Base-by-base conservation (phyloP, 2,888 invertebrate genomes). In the Dinocampus coccinellae region DNA sequence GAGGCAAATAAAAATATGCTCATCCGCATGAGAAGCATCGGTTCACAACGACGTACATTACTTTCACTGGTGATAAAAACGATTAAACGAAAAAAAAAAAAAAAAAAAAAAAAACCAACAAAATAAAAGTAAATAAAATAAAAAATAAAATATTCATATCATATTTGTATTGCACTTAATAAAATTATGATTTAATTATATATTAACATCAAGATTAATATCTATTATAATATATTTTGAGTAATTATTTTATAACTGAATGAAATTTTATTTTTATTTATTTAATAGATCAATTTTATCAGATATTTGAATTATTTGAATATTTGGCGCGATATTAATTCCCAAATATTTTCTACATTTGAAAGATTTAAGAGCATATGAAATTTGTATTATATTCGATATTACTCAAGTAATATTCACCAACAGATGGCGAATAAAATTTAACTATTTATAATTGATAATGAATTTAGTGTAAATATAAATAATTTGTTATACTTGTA, bases 51-150 rank as follows among this genome's bases (percentile, higher is more conserved):
- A 67, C 66, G 67, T 72, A 72, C 67, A 67, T 72, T 72, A 72
- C 71, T 72, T 72, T 72, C 71, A 72, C 71, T 72, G 71, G n/a
- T 72, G 66, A 67, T 67, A 67, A 58, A 71, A 47, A 47, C 33
- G 55, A 72, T 72, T 72, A 66, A 66, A n/a, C n/a, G n/a, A n/a
- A n/a, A n/a, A n/a, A n/a, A n/a, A n/a, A n/a, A n/a, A n/a, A n/a
- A n/a, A n/a, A n/a, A n/a, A n/a, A n/a, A n/a, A n/a, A n/a, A n/a
- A n/a, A n/a, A n/a, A n/a, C n/a, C n/a, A n/a, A n/a, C n/a, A n/a
- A n/a, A n/a, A n/a, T n/a, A n/a, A n/a, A n/a, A n/a, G n/a, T n/a
- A n/a, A n/a, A n/a, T n/a, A n/a, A n/a, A n/a, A n/a, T n/a, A n/a
- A 66, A 65, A 66, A 66, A 55, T 26, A 65, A 65, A 34, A 29